Conservation (phyloP, 2,888 invertebrate species). For the Abrostola tripartita region DNA sequence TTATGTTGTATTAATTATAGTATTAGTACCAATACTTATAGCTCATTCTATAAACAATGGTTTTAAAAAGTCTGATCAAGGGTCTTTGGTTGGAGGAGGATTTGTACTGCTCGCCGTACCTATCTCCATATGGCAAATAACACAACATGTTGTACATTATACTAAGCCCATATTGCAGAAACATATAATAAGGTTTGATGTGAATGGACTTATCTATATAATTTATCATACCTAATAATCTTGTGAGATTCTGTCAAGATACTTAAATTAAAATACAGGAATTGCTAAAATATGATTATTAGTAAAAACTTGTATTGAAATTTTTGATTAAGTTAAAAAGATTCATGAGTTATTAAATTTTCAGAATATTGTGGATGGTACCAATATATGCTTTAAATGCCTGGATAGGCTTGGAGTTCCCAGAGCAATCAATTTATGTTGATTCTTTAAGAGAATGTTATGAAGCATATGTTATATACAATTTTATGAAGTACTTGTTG, state of each 20-base stretch:
- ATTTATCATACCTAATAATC: too few relatives aligned
- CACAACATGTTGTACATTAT: constrained; percentile 97
- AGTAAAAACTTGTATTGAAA: background rate
- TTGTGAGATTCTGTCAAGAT: too few relatives aligned
- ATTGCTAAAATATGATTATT: too few relatives aligned
- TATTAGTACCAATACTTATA: constrained; percentile 95
- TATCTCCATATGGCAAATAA: constrained; percentile 97
- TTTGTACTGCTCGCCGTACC: constrained; percentile 97
- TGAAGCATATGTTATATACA: constrained; percentile 99
- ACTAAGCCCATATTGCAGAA: constrained; percentile 97
- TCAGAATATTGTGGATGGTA: constrained; percentile 98
- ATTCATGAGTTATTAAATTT: too few relatives aligned
- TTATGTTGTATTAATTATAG: constrained; percentile 94
- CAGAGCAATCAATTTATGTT: constrained; percentile 96
- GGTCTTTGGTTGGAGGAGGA: constrained; percentile 95
- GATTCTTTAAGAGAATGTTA: constrained; percentile 98
- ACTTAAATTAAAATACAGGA: too few relatives aligned
- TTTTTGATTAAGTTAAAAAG: too few relatives aligned
- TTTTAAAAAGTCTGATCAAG: constrained; percentile 93
- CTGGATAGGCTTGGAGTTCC: constrained; percentile 96
- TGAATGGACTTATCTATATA: background rate
- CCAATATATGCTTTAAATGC: constrained; percentile 98
- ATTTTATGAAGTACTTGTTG: constrained; percentile 98
- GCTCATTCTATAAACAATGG: constrained; percentile 94
- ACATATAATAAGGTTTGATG: constrained; percentile 94